Conservation (phyloP, 2,888 invertebrate species). For the Trichopoda pennipes region DNA sequence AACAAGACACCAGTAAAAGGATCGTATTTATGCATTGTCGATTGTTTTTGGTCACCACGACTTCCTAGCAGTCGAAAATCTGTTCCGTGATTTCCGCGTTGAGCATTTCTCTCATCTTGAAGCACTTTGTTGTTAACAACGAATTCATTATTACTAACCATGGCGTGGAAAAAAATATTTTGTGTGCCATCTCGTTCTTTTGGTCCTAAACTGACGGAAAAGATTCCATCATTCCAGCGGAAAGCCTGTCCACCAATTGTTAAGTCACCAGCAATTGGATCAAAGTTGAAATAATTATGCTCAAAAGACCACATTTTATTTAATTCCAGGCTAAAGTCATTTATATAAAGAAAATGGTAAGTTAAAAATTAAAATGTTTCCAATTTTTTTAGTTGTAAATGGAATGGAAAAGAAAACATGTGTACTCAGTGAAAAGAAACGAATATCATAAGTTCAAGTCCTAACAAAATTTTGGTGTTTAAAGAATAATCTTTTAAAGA, state of each 20-base stretch:
- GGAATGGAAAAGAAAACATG: neutral
- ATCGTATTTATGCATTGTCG: conserved; percentile 87
- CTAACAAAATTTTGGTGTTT: no score
- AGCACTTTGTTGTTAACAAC: conserved; percentile 85
- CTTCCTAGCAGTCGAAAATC: conserved; percentile 85
- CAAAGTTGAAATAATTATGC: conserved; percentile 89
- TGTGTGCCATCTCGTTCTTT: conserved; percentile 82
- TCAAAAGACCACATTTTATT: conserved; percentile 86
- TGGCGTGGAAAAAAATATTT: conserved; percentile 88
- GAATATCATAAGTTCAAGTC: no score
- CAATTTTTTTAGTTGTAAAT: neutral
- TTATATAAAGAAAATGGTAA: no score
- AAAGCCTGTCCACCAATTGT: conserved; percentile 86
- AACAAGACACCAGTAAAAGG: conserved; percentile 84
- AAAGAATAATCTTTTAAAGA: no score
- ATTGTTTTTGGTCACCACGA: conserved; percentile 85
- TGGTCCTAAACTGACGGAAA: conserved; percentile 86
- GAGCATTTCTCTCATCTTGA: conserved; percentile 82
- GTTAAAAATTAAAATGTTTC: no score
- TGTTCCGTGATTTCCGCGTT: conserved; percentile 82
- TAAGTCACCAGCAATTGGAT: conserved; percentile 86
- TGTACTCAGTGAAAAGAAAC: no score
- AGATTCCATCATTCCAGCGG: conserved; percentile 91
- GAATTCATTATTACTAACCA: conserved; percentile 88
- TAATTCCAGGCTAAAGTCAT: conserved; percentile 81